A percentile compares a stretch with the other conserved stretches of the same genome.
Evolutionary conservation across 2,113 vertebrate species (phyloP).

Genomic region (Acanthisitta chloris): DNA sequence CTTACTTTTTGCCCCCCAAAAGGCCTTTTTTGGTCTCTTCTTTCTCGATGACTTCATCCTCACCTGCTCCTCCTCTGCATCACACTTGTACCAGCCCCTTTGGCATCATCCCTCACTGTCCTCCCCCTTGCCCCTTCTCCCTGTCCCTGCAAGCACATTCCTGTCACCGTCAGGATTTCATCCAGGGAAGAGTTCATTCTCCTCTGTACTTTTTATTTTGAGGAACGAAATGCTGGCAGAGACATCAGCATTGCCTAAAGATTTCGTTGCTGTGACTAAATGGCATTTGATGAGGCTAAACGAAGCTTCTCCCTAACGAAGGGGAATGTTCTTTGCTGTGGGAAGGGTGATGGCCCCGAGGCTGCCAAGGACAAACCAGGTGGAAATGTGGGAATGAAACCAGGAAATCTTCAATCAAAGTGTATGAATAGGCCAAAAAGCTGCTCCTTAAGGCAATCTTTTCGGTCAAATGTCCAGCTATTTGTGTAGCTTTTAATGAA

Average conservation of each 20-base stretch:
- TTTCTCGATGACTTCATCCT: not conserved
- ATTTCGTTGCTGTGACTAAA: not conserved
- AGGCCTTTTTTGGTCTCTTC: not conserved
- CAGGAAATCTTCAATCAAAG: not conserved
- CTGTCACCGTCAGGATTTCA: fast-evolving
- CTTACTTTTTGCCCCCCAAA: not conserved
- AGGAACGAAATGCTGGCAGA: not conserved
- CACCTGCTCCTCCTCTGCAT: not conserved
- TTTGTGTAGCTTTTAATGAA: not conserved
- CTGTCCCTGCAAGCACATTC: fast-evolving
- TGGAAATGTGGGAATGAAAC: not conserved
- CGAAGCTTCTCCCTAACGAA: not conserved
- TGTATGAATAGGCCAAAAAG: not conserved
- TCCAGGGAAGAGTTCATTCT: not conserved
- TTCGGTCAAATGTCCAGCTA: not conserved
- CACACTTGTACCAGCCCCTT: not conserved
- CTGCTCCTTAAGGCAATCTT: not conserved
- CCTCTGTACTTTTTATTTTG: not conserved
- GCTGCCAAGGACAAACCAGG: not conserved
- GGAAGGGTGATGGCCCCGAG: not conserved
- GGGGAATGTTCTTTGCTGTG: not conserved
- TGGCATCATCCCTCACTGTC: not conserved
- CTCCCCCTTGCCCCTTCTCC: not conserved
- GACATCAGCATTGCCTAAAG: not conserved
- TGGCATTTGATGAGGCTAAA: not conserved